phyloP scores from a whole-genome alignment of 2,888 invertebrate genomes.

The Corythucha ciliata region DNA sequence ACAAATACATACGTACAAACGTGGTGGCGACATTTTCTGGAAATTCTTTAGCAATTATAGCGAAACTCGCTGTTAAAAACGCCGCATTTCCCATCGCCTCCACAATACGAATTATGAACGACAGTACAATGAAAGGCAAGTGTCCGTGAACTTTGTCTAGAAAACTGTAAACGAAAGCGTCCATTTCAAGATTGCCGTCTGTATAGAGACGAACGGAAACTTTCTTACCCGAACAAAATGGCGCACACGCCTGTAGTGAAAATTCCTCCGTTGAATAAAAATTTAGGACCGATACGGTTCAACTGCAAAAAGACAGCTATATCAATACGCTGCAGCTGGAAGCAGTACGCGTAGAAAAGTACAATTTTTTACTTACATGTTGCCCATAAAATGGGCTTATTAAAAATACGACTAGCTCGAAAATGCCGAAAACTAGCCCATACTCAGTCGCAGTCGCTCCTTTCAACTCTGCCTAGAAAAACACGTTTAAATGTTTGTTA shows the following conservation, averaged over 20 bases:
- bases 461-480: slow-evolving; percentile 71
- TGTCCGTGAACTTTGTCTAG: slow-evolving; percentile 61
- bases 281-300: slow-evolving; percentile 66
- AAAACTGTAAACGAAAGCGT: slow-evolving; percentile 52
- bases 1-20: slow-evolving; percentile 66
- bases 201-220: too few species aligned
- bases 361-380: slow-evolving; percentile 51
- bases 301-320: slow-evolving; percentile 49
- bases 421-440: slow-evolving; percentile 77
- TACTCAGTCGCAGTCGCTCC: slow-evolving; percentile 72
- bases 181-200: too few species aligned
- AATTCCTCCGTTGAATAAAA: slow-evolving; percentile 72
- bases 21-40: slow-evolving; percentile 75
- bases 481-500: too few species aligned
- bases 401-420: slow-evolving; percentile 71
- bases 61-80: slow-evolving; percentile 75
- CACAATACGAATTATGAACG: slow-evolving; percentile 67
- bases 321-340: too few species aligned
- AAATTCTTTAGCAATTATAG: slow-evolving; percentile 79
- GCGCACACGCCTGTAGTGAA: slow-evolving; percentile 73
- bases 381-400: slow-evolving; percentile 75
- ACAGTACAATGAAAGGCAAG: slow-evolving; percentile 62
- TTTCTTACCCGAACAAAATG: slow-evolving; percentile 70
- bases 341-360: too few species aligned
- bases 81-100: slow-evolving; percentile 81